A percentile compares a stretch with the other conserved stretches of the same genome.
Conservation (phyloP, 1,140 invertebrate genomes). For the Vanessa atalanta region DNA sequence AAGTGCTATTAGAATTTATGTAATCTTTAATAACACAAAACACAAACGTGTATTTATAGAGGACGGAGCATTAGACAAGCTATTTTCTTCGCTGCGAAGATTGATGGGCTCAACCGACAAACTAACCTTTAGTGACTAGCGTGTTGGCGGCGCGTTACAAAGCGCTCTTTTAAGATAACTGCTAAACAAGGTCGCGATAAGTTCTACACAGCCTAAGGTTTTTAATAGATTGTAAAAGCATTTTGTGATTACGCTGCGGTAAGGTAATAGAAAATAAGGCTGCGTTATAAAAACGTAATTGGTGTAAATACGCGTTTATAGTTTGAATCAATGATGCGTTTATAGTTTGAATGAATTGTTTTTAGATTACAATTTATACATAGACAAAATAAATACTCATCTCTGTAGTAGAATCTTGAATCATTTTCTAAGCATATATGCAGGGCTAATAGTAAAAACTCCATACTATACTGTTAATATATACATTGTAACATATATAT, state of each 20-base stretch:
- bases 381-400: no score
- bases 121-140: background rate
- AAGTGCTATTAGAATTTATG: background rate
- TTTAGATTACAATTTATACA: no score
- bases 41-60: background rate
- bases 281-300: background rate
- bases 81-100: constrained; percentile 3
- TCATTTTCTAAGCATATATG: no score
- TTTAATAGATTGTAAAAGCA: constrained; percentile 4
- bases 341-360: no score
- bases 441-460: no score
- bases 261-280: background rate
- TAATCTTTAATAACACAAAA: background rate
- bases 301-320: no score
- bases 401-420: no score
- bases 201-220: background rate
- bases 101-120: background rate
- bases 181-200: constrained; percentile 9
- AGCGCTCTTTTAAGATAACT: constrained; percentile 8
- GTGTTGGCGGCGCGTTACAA: background rate
- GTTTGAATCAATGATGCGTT: no score
- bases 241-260: background rate
- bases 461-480: no score
- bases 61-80: constrained; percentile 3
- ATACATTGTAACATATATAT: no score